Percentiles rank a stretch among this genome's conserved stretches.
Conservation (phyloP, 2,888 invertebrate species). For the Nomada fucata region DNA sequence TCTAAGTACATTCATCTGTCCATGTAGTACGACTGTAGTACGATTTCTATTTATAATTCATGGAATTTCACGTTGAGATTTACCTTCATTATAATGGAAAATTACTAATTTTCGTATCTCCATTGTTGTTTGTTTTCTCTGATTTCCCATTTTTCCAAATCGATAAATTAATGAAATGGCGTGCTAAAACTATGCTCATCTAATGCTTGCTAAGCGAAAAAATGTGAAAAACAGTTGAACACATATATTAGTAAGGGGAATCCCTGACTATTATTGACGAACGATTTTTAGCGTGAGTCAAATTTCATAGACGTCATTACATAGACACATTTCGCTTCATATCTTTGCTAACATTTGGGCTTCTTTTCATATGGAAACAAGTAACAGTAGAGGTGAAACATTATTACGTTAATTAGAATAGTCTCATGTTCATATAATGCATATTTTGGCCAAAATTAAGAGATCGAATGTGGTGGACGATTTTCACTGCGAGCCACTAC, state of each 20-base stretch:
- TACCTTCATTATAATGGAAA: neutral
- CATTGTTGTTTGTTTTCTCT: neutral
- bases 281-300: neutral
- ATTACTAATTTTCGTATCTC: conserved; percentile 1
- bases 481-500: too few species aligned
- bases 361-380: neutral
- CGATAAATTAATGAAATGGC: neutral
- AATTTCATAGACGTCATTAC: neutral
- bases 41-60: neutral
- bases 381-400: neutral
- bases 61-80: neutral
- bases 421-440: neutral
- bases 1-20: too few species aligned
- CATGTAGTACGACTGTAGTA: neutral
- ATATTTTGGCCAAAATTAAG: neutral
- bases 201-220: too few species aligned
- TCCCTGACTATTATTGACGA: neutral
- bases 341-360: neutral
- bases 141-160: neutral
- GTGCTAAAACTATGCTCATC: too few species aligned
- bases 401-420: neutral
- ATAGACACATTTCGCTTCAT: neutral
- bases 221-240: neutral
- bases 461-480: neutral
- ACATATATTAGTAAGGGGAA: neutral